Conservation (phyloP, 2,113 vertebrate species). For the Psephotus haematonotus region DNA sequence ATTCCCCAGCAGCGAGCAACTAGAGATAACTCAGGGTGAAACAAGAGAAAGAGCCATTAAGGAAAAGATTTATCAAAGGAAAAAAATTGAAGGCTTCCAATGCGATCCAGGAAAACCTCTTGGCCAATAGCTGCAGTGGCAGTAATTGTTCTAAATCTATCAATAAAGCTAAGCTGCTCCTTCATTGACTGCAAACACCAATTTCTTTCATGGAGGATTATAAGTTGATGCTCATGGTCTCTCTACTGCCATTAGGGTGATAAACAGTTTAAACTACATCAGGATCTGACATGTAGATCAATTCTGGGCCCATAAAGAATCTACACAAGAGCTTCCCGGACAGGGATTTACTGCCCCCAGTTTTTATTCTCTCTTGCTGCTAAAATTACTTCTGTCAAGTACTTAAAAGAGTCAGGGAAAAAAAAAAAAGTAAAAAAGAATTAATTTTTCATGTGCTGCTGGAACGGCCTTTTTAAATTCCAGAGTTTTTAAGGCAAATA, state of each 20-base stretch:
- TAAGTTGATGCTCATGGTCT: conserved; percentile 73
- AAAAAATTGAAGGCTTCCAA: background rate
- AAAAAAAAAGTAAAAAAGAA: conserved; percentile 65
- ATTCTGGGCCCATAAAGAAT: conserved; percentile 83
- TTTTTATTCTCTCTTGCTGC: conserved; percentile 79
- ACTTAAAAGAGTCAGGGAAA: conserved; percentile 59
- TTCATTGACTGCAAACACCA: conserved; percentile 74
- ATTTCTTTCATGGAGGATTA: conserved; percentile 73
- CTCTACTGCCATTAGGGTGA: conserved; percentile 79
- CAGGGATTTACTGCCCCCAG: conserved; percentile 75
- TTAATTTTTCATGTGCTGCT: conserved; percentile 77
- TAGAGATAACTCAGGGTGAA: background rate
- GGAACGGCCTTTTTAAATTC: conserved; percentile 52
- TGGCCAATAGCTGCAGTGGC: conserved; percentile 60
- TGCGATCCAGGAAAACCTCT: conserved; percentile 43
- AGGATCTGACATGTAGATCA: conserved; percentile 81
- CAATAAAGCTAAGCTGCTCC: conserved; percentile 70
- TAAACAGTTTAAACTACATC: conserved; percentile 82
- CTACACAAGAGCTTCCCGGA: conserved; percentile 75
- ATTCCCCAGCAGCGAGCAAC: background rate
- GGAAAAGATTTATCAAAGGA: conserved; percentile 40
- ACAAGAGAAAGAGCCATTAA: background rate
- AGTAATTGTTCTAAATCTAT: conserved; percentile 77
- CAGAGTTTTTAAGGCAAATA: conserved; percentile 63
- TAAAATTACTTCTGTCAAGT: conserved; percentile 84